Evolutionary conservation across 35 echinoderm and acorn worm genomes (phyloP).

Genomic region (Apostichopus californicus): DNA sequence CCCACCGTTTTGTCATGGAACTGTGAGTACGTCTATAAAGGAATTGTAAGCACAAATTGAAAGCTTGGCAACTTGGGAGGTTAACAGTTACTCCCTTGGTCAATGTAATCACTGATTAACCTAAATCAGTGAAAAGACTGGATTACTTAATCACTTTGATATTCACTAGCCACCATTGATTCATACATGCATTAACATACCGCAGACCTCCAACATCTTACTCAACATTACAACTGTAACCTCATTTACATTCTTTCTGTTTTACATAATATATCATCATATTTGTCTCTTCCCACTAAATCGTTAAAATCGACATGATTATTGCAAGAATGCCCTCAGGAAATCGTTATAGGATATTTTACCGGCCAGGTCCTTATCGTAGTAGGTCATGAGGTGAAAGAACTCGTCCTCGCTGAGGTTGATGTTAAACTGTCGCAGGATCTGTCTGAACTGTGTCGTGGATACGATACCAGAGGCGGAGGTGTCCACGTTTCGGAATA

Average conservation of each 20-base stretch:
- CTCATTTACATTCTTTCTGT: neutral
- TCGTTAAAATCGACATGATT: neutral
- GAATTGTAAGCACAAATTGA: too few relatives aligned
- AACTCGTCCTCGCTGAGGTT: slow-evolving; percentile 97
- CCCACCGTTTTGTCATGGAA: too few relatives aligned
- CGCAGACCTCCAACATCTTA: neutral
- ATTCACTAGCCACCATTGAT: too few relatives aligned
- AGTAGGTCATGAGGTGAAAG: slow-evolving; percentile 95
- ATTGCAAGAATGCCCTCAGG: slow-evolving; percentile 91
- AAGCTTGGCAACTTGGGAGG: too few relatives aligned
- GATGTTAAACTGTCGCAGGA: slow-evolving; percentile 90
- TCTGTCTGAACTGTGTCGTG: slow-evolving; percentile 74
- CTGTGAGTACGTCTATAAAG: too few relatives aligned
- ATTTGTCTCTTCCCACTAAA: neutral
- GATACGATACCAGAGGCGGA: slow-evolving; percentile 73
- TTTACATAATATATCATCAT: neutral
- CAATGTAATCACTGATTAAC: too few relatives aligned
- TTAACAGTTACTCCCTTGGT: too few relatives aligned
- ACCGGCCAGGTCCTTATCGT: slow-evolving; percentile 84
- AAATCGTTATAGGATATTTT: slow-evolving; percentile 99
- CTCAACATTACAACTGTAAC: neutral
- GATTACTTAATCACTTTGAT: too few relatives aligned
- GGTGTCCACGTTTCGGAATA: slow-evolving; percentile 78
- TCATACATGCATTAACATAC: too few relatives aligned
- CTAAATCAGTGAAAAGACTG: too few relatives aligned